Evolutionary conservation across 2,797 vertebrate species (phyloP), one percentile per base, ranked within the genome.

Genomic region (Moxostoma hubbsi): DNA sequence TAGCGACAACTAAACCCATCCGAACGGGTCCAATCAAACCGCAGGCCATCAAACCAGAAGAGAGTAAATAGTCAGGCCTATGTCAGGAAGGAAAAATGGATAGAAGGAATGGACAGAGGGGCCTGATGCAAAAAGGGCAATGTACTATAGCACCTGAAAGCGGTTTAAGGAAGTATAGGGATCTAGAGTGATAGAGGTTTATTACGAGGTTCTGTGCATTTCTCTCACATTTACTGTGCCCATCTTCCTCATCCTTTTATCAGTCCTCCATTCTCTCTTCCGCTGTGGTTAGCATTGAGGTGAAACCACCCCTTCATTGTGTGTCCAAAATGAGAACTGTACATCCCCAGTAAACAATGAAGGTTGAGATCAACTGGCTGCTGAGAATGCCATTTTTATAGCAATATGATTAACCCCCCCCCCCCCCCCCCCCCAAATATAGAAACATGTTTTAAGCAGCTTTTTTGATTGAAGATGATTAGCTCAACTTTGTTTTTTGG

Each of bases 21-120:
- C 93, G 98, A 91, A 99, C 98, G 87, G 98, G 98, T 92, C 98
- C 98, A 89, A 99, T 99, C 86, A 99, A 99, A 90, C 98, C 98
- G 81, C 98, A 99, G 93, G 96, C 97, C 81, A 97, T 99, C 91
- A 99, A 99, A 94, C 96, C 97, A 0, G 97, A 98, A 88, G 98
- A 99, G 91, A 94, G 97, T 89, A 99, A 99, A 92, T 99, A 90
- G 88, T 46, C 2, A 0, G 50, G 6, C 3, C 36, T 53, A 16
- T 62, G 65, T 71, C 9, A 36, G 67, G 53, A 63, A 73, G 15
- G 67, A 57, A 62, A 15, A 15, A 79, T 12, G 43, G 82, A 76
- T 73, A 6, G 50, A 69, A 18, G 57, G 57, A n/a, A 66, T 62
- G 73, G 73, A 80, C 67, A 24, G 69, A 73, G 57, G 59, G 57